Percentiles rank a stretch among this genome's conserved stretches.
These are phyloP conservation scores for Clavelina lepadiformis DNA, from an alignment of 23 tunicate genomes.

Conservation along the genomic window DNA sequence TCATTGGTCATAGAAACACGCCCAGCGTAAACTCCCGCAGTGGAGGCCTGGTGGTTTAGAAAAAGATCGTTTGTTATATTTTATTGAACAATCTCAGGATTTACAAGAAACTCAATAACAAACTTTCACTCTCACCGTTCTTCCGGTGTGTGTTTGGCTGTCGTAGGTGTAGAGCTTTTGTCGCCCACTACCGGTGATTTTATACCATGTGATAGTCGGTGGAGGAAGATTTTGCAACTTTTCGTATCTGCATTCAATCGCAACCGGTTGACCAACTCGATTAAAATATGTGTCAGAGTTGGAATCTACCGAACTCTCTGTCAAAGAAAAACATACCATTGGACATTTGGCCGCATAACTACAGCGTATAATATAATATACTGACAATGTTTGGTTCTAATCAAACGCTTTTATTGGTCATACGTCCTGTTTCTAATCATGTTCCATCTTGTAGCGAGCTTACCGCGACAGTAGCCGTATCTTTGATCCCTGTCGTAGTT, in stretches of 20 bases:
- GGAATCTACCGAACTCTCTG: no score
- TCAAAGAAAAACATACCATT: no score
- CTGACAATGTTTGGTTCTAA: no score
- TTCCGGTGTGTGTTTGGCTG: conserved; percentile 11
- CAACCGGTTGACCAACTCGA: conserved; percentile 42
- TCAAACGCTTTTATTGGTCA: no score
- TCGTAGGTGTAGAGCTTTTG: conserved; percentile 35
- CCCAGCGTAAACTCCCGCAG: conserved; percentile 34
- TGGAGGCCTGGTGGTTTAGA: conserved; percentile 19
- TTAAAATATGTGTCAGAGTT: no score
- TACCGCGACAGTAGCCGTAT: conserved; percentile 51
- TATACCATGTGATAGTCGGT: conserved; percentile 61
- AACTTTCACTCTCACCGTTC: conserved; percentile 3
- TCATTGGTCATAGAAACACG: conserved; percentile 40
- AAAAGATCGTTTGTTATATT: not conserved
- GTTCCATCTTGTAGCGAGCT: no score
- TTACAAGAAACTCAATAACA: not conserved
- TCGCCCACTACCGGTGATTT: conserved; percentile 17
- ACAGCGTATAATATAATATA: no score
- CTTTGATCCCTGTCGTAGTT: conserved; percentile 47
- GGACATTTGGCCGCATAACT: no score
- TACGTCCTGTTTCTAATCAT: no score
- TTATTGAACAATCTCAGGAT: not conserved
- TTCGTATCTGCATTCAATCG: conserved; percentile 35
- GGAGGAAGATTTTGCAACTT: not conserved